A percentile compares a stretch with the other conserved stretches of the same genome.
phyloP scores from a whole-genome alignment of 2,113 vertebrate species.

The Thamnaconus septentrionalis region DNA sequence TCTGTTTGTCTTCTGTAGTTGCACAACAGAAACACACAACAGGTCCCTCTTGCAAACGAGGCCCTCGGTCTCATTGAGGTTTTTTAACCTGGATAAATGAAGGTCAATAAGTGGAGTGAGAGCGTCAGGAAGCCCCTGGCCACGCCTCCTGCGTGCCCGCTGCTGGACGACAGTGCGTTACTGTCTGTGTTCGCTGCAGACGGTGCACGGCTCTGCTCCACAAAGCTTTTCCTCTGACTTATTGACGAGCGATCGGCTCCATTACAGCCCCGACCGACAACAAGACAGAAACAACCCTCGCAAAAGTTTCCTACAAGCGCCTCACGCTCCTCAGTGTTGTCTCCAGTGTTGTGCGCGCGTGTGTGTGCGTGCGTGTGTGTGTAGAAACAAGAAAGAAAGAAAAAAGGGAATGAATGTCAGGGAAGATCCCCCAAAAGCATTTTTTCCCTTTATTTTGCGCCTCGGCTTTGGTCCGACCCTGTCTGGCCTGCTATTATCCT shows the following conservation, averaged over 20 bases:
- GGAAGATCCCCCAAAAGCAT: slow-evolving; percentile 61
- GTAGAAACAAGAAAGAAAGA: slow-evolving; percentile 25
- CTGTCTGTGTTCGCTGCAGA: slow-evolving; percentile 71
- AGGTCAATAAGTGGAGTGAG: too few species aligned
- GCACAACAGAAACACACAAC: slow-evolving; percentile 31
- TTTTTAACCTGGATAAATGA: too few species aligned
- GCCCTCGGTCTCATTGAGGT: too few species aligned
- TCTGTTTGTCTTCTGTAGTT: slow-evolving; percentile 50
- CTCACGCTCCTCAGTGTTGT: too few species aligned
- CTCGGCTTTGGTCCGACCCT: slow-evolving; percentile 60
- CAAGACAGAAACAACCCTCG: slow-evolving; percentile 56
- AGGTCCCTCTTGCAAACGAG: too few species aligned
- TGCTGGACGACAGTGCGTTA: slow-evolving; percentile 42
- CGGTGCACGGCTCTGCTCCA: slow-evolving; percentile 64
- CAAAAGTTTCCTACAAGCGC: slow-evolving; percentile 61
- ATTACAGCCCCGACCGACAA: slow-evolving; percentile 65
- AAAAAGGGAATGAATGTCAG: slow-evolving; percentile 56
- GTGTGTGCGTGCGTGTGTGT: slow-evolving; percentile 19
- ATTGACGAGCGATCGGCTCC: slow-evolving; percentile 71
- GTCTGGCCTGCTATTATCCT: slow-evolving; percentile 72
- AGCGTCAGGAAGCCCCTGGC: too few species aligned
- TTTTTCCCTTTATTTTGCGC: slow-evolving; percentile 62
- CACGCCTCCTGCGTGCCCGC: too few species aligned
- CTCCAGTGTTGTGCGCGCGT: too few species aligned
- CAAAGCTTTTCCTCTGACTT: slow-evolving; percentile 71